These are phyloP conservation scores for Xestobium rufovillosum DNA, from an alignment of 2,888 invertebrate species.

Conservation along the genomic window DNA sequence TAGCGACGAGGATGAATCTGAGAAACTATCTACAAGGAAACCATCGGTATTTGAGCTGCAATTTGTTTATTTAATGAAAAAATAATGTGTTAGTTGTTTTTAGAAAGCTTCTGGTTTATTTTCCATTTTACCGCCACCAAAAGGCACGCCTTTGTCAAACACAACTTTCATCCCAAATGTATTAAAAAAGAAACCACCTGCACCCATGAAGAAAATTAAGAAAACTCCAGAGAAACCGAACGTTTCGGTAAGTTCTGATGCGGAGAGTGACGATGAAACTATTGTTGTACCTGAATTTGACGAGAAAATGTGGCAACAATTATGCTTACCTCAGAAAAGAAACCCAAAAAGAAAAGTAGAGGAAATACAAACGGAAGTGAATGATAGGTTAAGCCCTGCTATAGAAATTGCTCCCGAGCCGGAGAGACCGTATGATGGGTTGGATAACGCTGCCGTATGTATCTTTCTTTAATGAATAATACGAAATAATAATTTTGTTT, in stretches of 20 bases:
- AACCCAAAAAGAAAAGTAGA: constrained; percentile 46
- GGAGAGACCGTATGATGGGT: constrained; percentile 42
- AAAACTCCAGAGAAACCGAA: background rate
- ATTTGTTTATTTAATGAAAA: no score
- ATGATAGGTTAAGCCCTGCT: constrained; percentile 34
- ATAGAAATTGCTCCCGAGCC: constrained; percentile 44
- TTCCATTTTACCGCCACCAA: constrained; percentile 32
- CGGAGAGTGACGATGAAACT: constrained; percentile 28
- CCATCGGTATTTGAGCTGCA: no score
- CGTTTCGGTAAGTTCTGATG: background rate
- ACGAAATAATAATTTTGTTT: no score
- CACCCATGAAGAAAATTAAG: constrained; percentile 26
- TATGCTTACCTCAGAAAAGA: constrained; percentile 44
- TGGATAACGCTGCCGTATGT: constrained; percentile 48
- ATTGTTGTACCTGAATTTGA: constrained; percentile 41
- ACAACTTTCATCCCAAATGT: constrained; percentile 31
- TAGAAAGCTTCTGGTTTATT: constrained; percentile 31
- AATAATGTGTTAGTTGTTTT: no score
- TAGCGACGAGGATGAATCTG: background rate
- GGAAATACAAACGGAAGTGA: constrained; percentile 41
- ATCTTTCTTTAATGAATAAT: constrained; percentile 22
- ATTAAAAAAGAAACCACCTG: constrained; percentile 21
- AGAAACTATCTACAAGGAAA: background rate
- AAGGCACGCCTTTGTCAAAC: constrained; percentile 25
- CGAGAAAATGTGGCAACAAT: constrained; percentile 44